Percentiles rank a stretch among this genome's conserved stretches.
phyloP scores from a whole-genome alignment of 2,888 invertebrate genomes.

The Craniophora ligustri region DNA sequence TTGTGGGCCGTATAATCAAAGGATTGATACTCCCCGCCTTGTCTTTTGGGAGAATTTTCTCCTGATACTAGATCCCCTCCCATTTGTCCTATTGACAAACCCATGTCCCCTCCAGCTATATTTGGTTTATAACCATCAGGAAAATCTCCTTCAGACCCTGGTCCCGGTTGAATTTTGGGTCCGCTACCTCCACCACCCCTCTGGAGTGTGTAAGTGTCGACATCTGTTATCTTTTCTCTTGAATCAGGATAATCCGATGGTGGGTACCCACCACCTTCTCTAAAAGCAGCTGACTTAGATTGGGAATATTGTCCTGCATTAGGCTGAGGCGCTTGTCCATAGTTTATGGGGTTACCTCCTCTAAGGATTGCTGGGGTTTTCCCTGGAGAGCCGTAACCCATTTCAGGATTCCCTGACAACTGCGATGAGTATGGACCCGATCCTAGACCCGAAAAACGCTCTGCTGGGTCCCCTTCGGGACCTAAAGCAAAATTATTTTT shows the following conservation, averaged over 20 bases:
- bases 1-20: too few species aligned
- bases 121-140: not conserved
- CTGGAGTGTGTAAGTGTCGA: not conserved
- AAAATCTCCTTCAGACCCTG: slow-evolving; percentile 1
- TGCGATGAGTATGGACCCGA: too few species aligned
- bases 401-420: not conserved
- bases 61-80: too few species aligned
- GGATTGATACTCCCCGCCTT: too few species aligned
- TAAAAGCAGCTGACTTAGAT: not conserved
- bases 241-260: not conserved
- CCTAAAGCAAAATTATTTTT: too few species aligned
- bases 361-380: not conserved
- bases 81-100: not conserved
- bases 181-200: not conserved
- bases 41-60: too few species aligned
- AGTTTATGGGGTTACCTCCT: not conserved
- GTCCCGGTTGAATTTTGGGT: not conserved
- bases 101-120: not conserved
- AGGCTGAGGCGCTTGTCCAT: not conserved
- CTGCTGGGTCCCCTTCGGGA: too few species aligned
- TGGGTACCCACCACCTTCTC: not conserved
- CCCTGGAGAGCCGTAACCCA: not conserved
- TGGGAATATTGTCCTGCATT: not conserved
- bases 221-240: not conserved
- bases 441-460: too few species aligned